phyloP scores from a whole-genome alignment of 2,888 invertebrate species.

The Molorchus minor region DNA sequence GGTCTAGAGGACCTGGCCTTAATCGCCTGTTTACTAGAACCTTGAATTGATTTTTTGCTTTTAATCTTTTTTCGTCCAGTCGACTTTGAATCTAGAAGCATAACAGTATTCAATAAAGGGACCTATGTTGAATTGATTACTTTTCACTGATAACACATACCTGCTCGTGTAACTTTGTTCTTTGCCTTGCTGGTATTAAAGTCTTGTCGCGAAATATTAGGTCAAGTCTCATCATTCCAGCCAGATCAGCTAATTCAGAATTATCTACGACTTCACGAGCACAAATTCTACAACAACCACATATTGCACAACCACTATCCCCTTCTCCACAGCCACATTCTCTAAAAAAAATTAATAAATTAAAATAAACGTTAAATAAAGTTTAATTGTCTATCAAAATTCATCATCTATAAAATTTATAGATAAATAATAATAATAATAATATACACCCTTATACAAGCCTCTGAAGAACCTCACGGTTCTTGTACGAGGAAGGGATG shows the following conservation, averaged over 20 bases:
- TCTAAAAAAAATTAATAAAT: conserved; percentile 63
- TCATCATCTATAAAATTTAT: no score
- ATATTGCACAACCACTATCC: conserved; percentile 91
- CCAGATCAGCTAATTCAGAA: conserved; percentile 65
- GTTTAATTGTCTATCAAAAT: no score
- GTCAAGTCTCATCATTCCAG: conserved; percentile 67
- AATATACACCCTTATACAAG: no score
- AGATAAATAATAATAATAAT: no score
- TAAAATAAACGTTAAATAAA: no score
- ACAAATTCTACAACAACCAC: conserved; percentile 92
- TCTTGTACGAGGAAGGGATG: no score
- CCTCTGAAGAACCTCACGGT: no score
- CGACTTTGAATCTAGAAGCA: conserved; percentile 62
- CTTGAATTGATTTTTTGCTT: conserved; percentile 60
- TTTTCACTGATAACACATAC: conserved; percentile 34
- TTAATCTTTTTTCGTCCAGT: conserved; percentile 67
- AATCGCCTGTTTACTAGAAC: conserved; percentile 57
- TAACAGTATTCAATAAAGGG: not conserved
- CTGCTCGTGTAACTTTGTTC: conserved; percentile 69
- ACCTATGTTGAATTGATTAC: not conserved
- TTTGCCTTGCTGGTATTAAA: conserved; percentile 63
- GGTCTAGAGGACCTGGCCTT: conserved; percentile 49
- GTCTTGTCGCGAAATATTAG: conserved; percentile 64
- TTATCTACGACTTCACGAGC: conserved; percentile 74
- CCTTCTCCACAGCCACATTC: conserved; percentile 96